Conservation (phyloP, 64 coral and sea anemone species). For the Pachyseris speciosa region DNA sequence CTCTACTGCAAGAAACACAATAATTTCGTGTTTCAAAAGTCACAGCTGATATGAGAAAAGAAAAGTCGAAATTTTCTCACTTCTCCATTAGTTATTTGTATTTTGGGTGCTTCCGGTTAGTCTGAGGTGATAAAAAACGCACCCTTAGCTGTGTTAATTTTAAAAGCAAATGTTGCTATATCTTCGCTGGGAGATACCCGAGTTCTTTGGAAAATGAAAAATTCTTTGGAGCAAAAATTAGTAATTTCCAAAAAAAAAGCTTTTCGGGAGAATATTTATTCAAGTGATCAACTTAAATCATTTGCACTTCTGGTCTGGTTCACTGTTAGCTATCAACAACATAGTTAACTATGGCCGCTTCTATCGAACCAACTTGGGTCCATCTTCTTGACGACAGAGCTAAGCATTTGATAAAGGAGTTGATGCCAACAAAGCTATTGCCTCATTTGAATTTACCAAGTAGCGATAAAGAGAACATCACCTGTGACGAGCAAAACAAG, state of each 20-base stretch:
- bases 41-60: too few species aligned
- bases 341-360: background rate
- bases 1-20: too few species aligned
- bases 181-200: background rate
- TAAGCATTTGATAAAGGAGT: constrained; percentile 45
- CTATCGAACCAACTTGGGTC: background rate
- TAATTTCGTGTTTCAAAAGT: too few species aligned
- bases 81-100: too few species aligned
- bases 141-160: background rate
- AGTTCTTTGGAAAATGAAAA: constrained; percentile 18
- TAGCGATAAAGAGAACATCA: constrained; percentile 66
- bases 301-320: background rate
- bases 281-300: background rate
- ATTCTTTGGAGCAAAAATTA: background rate
- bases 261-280: background rate
- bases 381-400: constrained; percentile 48
- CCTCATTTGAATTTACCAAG: constrained; percentile 21
- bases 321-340: too few species aligned
- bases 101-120: too few species aligned
- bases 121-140: background rate
- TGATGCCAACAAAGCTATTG: constrained; percentile 58
- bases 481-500: constrained; percentile 31
- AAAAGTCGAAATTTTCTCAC: too few species aligned
- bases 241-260: background rate
- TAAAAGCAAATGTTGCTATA: background rate